phyloP scores from a whole-genome alignment of 2,888 invertebrate species.

The Acholoe squamosa region DNA sequence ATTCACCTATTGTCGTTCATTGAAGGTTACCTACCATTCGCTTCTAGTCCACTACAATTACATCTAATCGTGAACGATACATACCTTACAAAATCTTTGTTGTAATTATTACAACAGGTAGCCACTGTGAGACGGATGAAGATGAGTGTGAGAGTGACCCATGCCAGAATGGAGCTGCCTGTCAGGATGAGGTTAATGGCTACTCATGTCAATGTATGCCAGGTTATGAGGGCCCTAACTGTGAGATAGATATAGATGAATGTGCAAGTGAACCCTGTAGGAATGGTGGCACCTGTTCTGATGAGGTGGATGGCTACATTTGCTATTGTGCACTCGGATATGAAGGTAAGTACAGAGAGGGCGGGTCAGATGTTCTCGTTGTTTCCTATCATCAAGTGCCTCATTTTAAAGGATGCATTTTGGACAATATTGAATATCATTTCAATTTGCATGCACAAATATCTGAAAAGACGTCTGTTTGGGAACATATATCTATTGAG shows the following conservation, averaged over 20 bases:
- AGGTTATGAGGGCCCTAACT: neutral
- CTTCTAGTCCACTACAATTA: too few species aligned
- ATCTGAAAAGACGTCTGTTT: too few species aligned
- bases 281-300: neutral
- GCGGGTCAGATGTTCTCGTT: too few species aligned
- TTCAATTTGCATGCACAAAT: too few species aligned
- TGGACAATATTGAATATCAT: too few species aligned
- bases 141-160: conserved; percentile 30
- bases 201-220: conserved; percentile 8
- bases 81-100: too few species aligned
- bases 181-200: conserved; percentile 7
- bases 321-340: conserved; percentile 5
- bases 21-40: too few species aligned
- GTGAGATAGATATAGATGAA: neutral
- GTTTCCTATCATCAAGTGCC: too few species aligned
- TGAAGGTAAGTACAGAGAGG: neutral
- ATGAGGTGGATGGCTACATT: neutral
- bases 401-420: too few species aligned
- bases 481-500: too few species aligned
- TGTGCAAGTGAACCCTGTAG: conserved; percentile 6
- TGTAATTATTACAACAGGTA: neutral
- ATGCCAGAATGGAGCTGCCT: neutral
- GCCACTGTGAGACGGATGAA: neutral
- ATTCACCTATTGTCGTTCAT: too few species aligned
- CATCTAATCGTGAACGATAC: too few species aligned